Percentiles rank a stretch among this genome's conserved stretches.
Evolutionary conservation across 2,888 invertebrate genomes (phyloP).

Genomic region (Cantharis flavilabris): DNA sequence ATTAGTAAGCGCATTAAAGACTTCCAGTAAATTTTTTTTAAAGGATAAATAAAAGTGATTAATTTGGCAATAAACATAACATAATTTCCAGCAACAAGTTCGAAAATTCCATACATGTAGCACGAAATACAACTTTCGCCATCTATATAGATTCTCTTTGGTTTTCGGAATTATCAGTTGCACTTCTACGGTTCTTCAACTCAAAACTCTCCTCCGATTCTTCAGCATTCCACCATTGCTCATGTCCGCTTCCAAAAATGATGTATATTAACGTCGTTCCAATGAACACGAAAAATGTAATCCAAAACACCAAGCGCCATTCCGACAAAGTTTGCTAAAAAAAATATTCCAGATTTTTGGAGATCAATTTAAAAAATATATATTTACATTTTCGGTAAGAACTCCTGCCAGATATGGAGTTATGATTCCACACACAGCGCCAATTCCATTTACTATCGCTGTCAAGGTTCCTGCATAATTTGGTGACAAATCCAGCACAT

Average conservation of each 20-base stretch:
- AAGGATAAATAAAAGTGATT: not conserved
- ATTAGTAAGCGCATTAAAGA: not conserved
- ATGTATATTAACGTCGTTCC: constrained; percentile 71
- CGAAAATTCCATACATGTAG: no score
- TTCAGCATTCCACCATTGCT: constrained; percentile 72
- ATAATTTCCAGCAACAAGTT: no score
- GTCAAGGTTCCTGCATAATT: constrained; percentile 67
- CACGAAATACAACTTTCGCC: no score
- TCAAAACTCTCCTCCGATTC: not conserved
- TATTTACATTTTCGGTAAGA: constrained; percentile 63
- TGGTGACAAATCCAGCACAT: constrained; percentile 65
- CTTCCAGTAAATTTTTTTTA: not conserved
- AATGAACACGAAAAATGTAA: constrained; percentile 70
- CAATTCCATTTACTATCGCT: constrained; percentile 64
- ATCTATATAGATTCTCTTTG: not conserved
- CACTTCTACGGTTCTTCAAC: not conserved
- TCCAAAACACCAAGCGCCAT: constrained; percentile 83
- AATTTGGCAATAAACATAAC: not conserved
- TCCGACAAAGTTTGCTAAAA: constrained; percentile 65
- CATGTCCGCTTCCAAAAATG: constrained; percentile 73
- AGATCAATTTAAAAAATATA: not conserved
- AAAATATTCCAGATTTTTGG: constrained; percentile 32
- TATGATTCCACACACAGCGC: constrained; percentile 64
- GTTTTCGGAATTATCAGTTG: not conserved
- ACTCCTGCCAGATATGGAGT: constrained; percentile 65